phyloP scores from a whole-genome alignment of 2,797 vertebrate species.

The Avahi laniger region DNA sequence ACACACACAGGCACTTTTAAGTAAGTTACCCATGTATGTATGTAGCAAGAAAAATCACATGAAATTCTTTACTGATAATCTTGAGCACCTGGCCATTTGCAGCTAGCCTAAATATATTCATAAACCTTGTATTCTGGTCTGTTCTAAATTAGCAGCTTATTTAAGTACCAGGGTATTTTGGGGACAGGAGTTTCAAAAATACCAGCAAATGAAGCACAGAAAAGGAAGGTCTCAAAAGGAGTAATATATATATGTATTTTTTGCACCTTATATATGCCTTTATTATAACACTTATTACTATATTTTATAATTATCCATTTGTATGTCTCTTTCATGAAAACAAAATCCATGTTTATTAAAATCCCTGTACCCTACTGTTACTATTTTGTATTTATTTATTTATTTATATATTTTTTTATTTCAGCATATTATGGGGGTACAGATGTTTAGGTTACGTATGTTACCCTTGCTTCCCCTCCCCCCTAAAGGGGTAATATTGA shows the following conservation, averaged over 20 bases:
- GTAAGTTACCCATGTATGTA: neutral
- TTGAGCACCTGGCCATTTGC: neutral
- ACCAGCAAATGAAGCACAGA: neutral
- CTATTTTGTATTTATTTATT: neutral
- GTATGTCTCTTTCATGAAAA: neutral
- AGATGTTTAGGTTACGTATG: too few species aligned
- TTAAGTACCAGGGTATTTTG: neutral
- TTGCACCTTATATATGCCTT: neutral
- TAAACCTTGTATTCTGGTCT: neutral
- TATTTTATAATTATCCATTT: neutral
- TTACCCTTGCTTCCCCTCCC: too few species aligned
- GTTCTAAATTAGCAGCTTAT: neutral
- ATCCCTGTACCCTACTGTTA: neutral
- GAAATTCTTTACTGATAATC: neutral
- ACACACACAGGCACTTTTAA: neutral
- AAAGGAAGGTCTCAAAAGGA: neutral
- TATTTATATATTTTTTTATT: neutral
- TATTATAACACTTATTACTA: neutral
- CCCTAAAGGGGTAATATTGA: too few species aligned
- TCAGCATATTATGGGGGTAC: too few species aligned
- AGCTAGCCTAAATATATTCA: neutral
- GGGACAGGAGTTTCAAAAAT: neutral
- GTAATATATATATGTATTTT: neutral
- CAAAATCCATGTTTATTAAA: conserved; percentile 1
- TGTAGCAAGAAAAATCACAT: neutral